A percentile compares a stretch with the other conserved stretches of the same genome.
phyloP scores from a whole-genome alignment of 1,140 invertebrate species.

The Papilio xuthus region DNA sequence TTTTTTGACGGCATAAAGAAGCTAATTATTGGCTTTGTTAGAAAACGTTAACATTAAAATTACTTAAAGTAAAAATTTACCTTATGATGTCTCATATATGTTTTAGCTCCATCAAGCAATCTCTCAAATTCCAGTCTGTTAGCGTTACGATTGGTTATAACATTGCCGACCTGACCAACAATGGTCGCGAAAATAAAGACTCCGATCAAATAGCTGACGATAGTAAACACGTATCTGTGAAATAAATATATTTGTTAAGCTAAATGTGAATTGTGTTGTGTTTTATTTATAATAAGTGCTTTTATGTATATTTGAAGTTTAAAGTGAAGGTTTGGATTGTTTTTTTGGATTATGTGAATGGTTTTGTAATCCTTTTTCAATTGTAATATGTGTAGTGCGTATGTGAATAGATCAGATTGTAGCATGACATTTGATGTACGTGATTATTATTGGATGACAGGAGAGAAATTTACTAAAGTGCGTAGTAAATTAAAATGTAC shows the following conservation, averaged over 20 bases:
- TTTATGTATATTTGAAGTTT: neutral
- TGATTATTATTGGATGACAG: no score
- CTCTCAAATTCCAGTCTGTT: conserved; percentile 97
- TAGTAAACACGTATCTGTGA: conserved; percentile 97
- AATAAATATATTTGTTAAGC: conserved; percentile 88
- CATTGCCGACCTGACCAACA: conserved; percentile 98
- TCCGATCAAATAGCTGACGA: conserved; percentile 97
- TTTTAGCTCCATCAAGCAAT: conserved; percentile 96
- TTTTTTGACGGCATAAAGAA: no score
- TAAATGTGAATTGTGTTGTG: neutral
- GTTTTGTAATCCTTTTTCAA: no score
- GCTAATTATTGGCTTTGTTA: no score
- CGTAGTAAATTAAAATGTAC: no score
- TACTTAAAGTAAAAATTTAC: conserved; percentile 59
- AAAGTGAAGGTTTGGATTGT: neutral
- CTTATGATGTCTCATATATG: conserved; percentile 98
- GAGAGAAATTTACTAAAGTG: no score
- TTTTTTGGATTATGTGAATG: neutral
- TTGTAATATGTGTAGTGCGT: no score
- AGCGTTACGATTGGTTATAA: conserved; percentile 98
- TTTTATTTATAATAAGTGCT: neutral
- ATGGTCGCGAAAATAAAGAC: conserved; percentile 99
- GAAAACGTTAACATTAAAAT: neutral
- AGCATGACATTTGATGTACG: no score
- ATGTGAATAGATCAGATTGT: no score